Base-by-base conservation (phyloP, 1,140 invertebrate genomes). In the Trichonephila inaurata region DNA sequence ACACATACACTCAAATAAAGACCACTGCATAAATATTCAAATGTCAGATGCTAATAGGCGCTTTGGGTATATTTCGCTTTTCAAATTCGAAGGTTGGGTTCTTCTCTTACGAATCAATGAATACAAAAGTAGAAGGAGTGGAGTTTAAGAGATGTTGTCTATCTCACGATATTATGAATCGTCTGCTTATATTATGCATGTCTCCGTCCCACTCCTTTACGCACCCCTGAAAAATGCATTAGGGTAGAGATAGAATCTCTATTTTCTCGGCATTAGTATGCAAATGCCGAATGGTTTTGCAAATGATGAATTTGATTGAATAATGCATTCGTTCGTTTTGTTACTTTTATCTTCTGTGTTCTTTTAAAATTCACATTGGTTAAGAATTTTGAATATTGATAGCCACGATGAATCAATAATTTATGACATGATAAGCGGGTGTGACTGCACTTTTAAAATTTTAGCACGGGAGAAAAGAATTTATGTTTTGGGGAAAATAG, bases 111-210 rank as follows among this genome's bases (percentile, higher is more conserved):
- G 60, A 87, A 87, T 87, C 51, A 87, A 87, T 87, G 60, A 64
- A 87, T 87, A 87, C 62, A 24, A 87, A 87, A 77, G 72, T 87
- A 21, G 60, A 40, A 87, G 85, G 85, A 87, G 85, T 87, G 85
- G 85, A 87, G 61, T 61, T 86, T 51, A 19, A 19, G 28, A 77
- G 72, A 77, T 77, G 28, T 40, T 19, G 24, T 16, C 72, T 40
- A 77, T 77, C 72, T 33, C 28, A 77, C 33, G 33, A 77, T 77
- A 77, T 40, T 40, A 77, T 19, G 72, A 77, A 77, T 77, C 72
- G 72, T 77, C 72, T 77, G 28, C 72, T 24, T 33, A 77, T 77
- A 18, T 40, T 33, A 7, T 14, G 28, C 24, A 16, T 77, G 18
- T 40, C 16, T 77, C 16, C 72, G 12, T 40, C 24, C 28, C 28